Conservation (phyloP, 2,797 vertebrate genomes). For the Pteronotus mesoamericanus region DNA sequence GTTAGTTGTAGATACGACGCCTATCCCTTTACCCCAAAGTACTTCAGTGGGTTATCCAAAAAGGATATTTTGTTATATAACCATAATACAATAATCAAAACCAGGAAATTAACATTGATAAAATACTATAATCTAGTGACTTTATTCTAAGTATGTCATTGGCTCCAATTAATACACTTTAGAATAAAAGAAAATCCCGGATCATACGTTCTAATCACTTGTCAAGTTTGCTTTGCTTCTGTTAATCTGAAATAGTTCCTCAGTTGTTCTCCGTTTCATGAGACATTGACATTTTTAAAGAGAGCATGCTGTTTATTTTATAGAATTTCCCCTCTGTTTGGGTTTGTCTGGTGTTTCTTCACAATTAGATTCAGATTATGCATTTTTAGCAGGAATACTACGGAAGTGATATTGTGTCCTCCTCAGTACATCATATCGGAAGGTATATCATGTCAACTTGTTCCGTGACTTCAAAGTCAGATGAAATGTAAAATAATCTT, state of each 20-base stretch:
- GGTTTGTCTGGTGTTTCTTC: constrained; percentile 34
- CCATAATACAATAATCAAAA: constrained; percentile 5
- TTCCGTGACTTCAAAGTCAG: constrained; percentile 14
- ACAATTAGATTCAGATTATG: constrained; percentile 34
- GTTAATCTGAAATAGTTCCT: background rate
- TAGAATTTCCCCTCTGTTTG: constrained; percentile 1
- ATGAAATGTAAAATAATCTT: constrained; percentile 41
- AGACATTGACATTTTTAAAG: constrained; percentile 48
- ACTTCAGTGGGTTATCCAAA: background rate
- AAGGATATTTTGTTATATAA: constrained; percentile 19
- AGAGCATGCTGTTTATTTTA: constrained; percentile 35
- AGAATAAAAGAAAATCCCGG: constrained; percentile 12
- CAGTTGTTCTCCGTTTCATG: constrained; percentile 11
- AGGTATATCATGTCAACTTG: background rate
- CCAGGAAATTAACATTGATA: constrained; percentile 35
- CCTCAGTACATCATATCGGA: background rate
- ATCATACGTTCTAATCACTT: background rate
- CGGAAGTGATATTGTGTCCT: background rate
- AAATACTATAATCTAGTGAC: constrained; percentile 15
- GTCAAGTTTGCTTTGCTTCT: background rate
- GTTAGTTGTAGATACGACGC: background rate
- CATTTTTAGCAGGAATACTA: background rate
- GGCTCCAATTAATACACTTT: constrained; percentile 22
- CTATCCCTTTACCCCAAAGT: background rate
- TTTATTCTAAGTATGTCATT: constrained; percentile 30